These are phyloP conservation scores for Tympanoctomys barrerae DNA, from an alignment of 2,797 vertebrate genomes.

Conservation along the genomic window DNA sequence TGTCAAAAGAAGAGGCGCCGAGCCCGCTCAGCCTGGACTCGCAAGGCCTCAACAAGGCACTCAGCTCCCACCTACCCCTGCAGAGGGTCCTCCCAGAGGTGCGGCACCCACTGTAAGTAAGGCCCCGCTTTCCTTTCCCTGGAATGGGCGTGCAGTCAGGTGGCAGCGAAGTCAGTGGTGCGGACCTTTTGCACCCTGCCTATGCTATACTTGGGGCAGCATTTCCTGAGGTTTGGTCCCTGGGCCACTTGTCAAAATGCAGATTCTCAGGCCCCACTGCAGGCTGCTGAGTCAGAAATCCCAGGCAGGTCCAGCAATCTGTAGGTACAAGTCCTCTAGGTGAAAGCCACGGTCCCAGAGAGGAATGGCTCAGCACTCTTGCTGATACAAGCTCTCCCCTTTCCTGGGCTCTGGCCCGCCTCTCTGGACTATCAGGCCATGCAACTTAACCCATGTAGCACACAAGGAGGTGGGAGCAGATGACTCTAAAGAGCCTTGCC, in stretches of 20 bases:
- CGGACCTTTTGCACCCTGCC: background rate
- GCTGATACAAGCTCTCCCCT: background rate
- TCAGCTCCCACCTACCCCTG: slow-evolving; percentile 88
- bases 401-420: background rate
- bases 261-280: background rate
- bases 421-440: background rate
- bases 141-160: background rate
- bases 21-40: slow-evolving; percentile 80
- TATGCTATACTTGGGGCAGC: background rate
- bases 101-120: slow-evolving; percentile 93
- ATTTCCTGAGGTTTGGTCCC: background rate
- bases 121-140: background rate
- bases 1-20: slow-evolving; percentile 76
- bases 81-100: slow-evolving; percentile 90
- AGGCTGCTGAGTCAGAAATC: background rate
- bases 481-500: background rate
- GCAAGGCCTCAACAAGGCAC: slow-evolving; percentile 83
- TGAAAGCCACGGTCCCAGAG: background rate
- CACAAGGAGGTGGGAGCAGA: background rate
- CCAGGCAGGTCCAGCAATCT: background rate
- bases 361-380: background rate
- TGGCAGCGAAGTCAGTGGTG: background rate
- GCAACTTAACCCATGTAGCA: fast-evolving
- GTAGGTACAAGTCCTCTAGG: background rate
- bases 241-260: background rate